Conservation (phyloP, 2,113 vertebrate species). For the Beaufortia kweichowensis region DNA sequence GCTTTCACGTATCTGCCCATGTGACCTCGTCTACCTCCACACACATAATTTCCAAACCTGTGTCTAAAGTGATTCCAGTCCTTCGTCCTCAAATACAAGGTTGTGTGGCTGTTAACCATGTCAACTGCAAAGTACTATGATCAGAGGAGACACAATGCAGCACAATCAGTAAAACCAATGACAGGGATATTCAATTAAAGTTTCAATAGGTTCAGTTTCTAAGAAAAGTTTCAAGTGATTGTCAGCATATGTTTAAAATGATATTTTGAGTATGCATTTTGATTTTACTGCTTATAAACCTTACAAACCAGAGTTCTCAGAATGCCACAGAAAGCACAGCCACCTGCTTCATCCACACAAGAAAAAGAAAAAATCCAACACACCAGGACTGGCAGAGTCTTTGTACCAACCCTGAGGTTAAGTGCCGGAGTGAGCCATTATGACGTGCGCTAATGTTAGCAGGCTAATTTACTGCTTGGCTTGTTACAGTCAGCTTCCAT, state of each 20-base stretch:
- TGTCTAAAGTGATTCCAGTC: neutral
- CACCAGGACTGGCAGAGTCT: neutral
- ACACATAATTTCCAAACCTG: neutral
- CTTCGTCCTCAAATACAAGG: neutral
- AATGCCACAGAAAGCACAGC: too few relatives aligned
- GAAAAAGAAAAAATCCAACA: neutral
- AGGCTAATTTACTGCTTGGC: conserved; percentile 59
- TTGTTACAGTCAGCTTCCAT: conserved; percentile 58
- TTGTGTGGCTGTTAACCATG: neutral
- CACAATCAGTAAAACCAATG: too few relatives aligned
- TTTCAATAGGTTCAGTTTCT: too few relatives aligned
- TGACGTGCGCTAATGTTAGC: conserved; percentile 45
- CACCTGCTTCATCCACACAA: too few relatives aligned
- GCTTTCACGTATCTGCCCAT: neutral
- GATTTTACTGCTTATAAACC: too few relatives aligned
- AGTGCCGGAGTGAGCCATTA: conserved; percentile 45
- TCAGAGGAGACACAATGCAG: neutral
- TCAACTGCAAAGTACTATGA: neutral
- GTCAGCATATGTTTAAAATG: too few relatives aligned
- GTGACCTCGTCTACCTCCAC: neutral
- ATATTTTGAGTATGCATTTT: too few relatives aligned
- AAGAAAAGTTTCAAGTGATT: too few relatives aligned
- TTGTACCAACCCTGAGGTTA: conserved; percentile 47
- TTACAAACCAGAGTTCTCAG: too few relatives aligned
- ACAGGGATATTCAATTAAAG: too few relatives aligned